phyloP scores from a whole-genome alignment of 2,888 invertebrate genomes.

The Sialis fuliginosa region DNA sequence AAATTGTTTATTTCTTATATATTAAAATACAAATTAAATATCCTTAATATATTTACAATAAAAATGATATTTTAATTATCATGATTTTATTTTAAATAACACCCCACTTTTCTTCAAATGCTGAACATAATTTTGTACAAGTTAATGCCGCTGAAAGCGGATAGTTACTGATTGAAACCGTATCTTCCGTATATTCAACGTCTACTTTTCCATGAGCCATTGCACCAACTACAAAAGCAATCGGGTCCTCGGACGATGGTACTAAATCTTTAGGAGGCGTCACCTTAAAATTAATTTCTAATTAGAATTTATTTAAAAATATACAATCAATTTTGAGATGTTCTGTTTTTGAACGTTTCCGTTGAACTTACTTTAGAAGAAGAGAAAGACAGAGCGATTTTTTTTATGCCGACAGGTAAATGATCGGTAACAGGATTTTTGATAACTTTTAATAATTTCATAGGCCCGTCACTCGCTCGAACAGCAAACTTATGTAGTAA shows the following conservation, averaged over 20 bases:
- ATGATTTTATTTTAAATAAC: slow-evolving; percentile 30
- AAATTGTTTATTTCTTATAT: background rate
- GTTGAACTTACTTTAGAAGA: slow-evolving; percentile 38
- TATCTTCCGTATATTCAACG: slow-evolving; percentile 77
- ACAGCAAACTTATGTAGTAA: slow-evolving; percentile 87
- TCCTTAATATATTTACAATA: background rate
- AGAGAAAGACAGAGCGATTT: slow-evolving; percentile 79
- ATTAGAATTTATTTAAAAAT: background rate
- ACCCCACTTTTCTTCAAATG: slow-evolving; percentile 89
- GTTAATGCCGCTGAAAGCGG: slow-evolving; percentile 93
- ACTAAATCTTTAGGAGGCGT: slow-evolving; percentile 58
- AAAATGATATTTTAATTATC: background rate
- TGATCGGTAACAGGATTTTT: slow-evolving; percentile 92
- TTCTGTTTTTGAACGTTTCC: background rate
- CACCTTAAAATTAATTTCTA: slow-evolving; percentile 14
- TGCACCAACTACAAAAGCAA: slow-evolving; percentile 85
- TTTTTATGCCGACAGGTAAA: slow-evolving; percentile 83
- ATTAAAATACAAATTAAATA: background rate
- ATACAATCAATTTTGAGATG: background rate
- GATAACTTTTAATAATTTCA: slow-evolving; percentile 85
- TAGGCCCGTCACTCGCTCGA: slow-evolving; percentile 73
- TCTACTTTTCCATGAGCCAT: slow-evolving; percentile 93
- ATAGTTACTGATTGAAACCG: slow-evolving; percentile 85
- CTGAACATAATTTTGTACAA: slow-evolving; percentile 85
- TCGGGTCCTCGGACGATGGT: slow-evolving; percentile 58